Evolutionary conservation across 2,113 vertebrate genomes (phyloP).

Genomic region (Lucifuga dentata): DNA sequence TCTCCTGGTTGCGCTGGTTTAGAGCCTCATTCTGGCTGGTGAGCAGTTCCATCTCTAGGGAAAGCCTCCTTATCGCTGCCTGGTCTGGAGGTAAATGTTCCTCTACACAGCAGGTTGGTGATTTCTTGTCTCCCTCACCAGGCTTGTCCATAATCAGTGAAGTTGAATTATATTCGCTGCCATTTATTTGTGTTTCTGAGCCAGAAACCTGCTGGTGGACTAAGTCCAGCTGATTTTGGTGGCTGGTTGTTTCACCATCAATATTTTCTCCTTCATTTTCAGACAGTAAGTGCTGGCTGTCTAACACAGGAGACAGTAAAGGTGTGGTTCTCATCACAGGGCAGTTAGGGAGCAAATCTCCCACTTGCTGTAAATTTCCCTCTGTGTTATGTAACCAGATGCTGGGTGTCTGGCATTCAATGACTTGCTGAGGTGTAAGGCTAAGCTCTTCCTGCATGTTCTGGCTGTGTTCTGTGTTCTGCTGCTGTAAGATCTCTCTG

Average conservation of each 20-base stretch:
- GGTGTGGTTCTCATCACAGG: conserved; percentile 16
- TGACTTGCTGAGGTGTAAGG: background rate
- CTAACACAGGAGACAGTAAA: conserved; percentile 23
- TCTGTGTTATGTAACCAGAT: conserved; percentile 51
- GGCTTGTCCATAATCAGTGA: conserved; percentile 4
- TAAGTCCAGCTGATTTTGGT: conserved; percentile 21
- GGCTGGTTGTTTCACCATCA: conserved; percentile 5
- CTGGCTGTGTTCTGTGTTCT: conserved; percentile 27
- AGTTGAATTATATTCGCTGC: background rate
- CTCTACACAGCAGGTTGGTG: conserved; percentile 17
- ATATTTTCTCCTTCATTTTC: conserved; percentile 1
- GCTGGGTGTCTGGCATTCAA: conserved; percentile 27
- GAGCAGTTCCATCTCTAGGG: conserved; percentile 66
- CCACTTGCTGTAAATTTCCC: conserved; percentile 38
- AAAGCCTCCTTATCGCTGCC: conserved; percentile 38
- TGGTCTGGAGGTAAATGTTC: conserved; percentile 33
- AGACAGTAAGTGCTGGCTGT: background rate
- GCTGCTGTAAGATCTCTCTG: conserved; percentile 47
- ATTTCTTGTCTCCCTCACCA: background rate
- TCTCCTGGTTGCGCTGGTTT: conserved; percentile 79
- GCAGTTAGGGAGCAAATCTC: conserved; percentile 19
- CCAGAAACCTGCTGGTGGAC: conserved; percentile 9
- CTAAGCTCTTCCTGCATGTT: conserved; percentile 38
- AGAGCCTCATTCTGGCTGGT: conserved; percentile 70
- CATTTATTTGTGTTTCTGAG: conserved; percentile 17